Evolutionary conservation across 2,113 vertebrate genomes (phyloP).

Genomic region (Atherinomorus stipes): DNA sequence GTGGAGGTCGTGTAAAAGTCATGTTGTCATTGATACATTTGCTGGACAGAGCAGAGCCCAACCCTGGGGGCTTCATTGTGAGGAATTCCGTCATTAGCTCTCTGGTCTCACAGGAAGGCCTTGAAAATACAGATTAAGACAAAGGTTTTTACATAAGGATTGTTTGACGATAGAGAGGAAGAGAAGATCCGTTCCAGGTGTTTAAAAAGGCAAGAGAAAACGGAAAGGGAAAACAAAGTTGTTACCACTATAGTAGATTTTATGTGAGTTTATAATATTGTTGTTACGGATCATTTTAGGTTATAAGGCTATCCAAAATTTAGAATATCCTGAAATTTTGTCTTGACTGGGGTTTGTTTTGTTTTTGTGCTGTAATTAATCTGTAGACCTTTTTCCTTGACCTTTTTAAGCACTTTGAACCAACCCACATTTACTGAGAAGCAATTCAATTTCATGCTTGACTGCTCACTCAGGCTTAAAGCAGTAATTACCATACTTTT

Average conservation of each 20-base stretch:
- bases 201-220: background rate
- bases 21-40: slow-evolving; percentile 37
- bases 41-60: slow-evolving; percentile 23
- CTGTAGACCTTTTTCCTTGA: slow-evolving; percentile 9
- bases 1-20: background rate
- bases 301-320: background rate
- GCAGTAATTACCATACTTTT: slow-evolving; percentile 18
- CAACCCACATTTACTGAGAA: slow-evolving; percentile 19
- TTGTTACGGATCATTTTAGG: background rate
- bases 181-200: slow-evolving; percentile 41
- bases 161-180: slow-evolving; percentile 30
- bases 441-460: slow-evolving; percentile 47
- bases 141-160: slow-evolving; percentile 32
- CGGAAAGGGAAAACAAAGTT: slow-evolving; percentile 27
- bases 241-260: background rate
- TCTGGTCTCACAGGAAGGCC: slow-evolving; percentile 57
- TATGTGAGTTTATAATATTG: background rate
- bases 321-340: background rate
- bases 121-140: slow-evolving; percentile 31
- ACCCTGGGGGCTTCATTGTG: slow-evolving; percentile 27
- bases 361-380: slow-evolving; percentile 11
- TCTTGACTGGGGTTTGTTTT: background rate
- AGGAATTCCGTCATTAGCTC: slow-evolving; percentile 26
- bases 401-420: slow-evolving; percentile 10
- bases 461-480: slow-evolving; percentile 41